These are phyloP conservation scores for Aphelinus atriplicis DNA, from an alignment of 1,140 invertebrate genomes.

Conservation along the genomic window DNA sequence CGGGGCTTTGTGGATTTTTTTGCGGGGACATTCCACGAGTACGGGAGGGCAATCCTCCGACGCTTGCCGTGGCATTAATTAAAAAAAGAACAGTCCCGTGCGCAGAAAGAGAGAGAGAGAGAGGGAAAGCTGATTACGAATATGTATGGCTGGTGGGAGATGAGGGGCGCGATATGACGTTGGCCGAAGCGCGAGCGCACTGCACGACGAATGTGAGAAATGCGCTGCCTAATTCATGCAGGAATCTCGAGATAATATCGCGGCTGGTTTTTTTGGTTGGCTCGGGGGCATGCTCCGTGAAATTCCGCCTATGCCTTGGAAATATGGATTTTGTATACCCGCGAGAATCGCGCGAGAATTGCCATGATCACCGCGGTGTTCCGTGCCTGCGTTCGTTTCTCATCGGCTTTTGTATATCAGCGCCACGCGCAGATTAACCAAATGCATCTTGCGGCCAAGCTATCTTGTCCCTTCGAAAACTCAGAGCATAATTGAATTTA, in stretches of 20 bases:
- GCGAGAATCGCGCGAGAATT: background rate
- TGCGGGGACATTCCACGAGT: background rate
- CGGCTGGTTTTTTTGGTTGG: too few relatives aligned
- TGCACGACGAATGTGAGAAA: conserved; percentile 5
- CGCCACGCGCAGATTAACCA: too few relatives aligned
- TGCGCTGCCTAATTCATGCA: background rate
- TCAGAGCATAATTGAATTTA: too few relatives aligned
- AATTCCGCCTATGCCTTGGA: background rate
- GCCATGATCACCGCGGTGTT: background rate
- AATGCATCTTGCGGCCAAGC: too few relatives aligned
- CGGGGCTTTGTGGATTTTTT: background rate
- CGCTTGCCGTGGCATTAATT: background rate
- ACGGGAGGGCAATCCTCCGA: background rate
- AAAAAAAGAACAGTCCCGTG: background rate
- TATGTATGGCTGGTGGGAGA: background rate
- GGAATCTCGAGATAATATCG: background rate
- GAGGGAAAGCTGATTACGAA: background rate
- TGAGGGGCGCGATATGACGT: too few relatives aligned
- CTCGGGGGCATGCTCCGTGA: too few relatives aligned
- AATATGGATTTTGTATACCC: background rate
- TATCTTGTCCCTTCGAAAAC: too few relatives aligned
- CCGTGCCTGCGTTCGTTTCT: background rate
- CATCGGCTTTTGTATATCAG: too few relatives aligned
- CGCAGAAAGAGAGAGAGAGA: background rate
- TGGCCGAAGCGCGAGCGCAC: background rate